Evolutionary conservation across 2,797 vertebrate genomes (phyloP).

Genomic region (Chromobotia macracanthus): DNA sequence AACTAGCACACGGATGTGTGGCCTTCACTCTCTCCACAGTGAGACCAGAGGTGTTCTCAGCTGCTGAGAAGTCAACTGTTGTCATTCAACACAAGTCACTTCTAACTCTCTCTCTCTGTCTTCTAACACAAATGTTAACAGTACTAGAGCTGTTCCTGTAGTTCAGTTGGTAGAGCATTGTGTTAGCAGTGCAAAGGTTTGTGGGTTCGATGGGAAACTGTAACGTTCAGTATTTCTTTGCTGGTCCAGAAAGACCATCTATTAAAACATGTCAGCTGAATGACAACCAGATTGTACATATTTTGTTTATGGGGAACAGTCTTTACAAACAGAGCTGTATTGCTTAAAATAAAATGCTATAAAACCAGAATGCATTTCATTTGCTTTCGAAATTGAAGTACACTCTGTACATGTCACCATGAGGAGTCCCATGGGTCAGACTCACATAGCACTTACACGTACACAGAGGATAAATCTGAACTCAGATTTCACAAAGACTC

Average conservation of each 20-base stretch:
- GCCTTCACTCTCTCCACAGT: neutral
- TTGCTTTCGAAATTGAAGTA: neutral
- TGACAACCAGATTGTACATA: neutral
- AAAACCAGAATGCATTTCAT: neutral
- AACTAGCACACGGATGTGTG: slow-evolving; percentile 11
- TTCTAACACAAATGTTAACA: slow-evolving; percentile 20
- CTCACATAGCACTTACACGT: neutral
- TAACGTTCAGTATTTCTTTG: too few relatives aligned
- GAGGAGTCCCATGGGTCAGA: slow-evolving; percentile 8
- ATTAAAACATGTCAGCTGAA: neutral
- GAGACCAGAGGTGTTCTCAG: neutral
- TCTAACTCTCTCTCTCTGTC: too few relatives aligned
- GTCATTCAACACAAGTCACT: neutral
- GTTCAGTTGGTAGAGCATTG: too few relatives aligned
- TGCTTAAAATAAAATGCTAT: neutral
- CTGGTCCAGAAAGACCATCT: too few relatives aligned
- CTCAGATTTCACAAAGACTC: neutral
- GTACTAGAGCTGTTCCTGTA: too few relatives aligned
- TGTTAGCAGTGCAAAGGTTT: too few relatives aligned
- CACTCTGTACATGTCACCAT: neutral
- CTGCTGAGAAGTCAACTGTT: neutral
- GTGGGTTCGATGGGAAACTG: too few relatives aligned
- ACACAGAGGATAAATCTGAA: slow-evolving; percentile 2
- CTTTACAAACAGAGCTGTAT: too few relatives aligned
- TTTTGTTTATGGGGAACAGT: neutral